A percentile compares a stretch with the other conserved stretches of the same genome.
Evolutionary conservation across 1,140 invertebrate species (phyloP).

Genomic region (Ips typographus): DNA sequence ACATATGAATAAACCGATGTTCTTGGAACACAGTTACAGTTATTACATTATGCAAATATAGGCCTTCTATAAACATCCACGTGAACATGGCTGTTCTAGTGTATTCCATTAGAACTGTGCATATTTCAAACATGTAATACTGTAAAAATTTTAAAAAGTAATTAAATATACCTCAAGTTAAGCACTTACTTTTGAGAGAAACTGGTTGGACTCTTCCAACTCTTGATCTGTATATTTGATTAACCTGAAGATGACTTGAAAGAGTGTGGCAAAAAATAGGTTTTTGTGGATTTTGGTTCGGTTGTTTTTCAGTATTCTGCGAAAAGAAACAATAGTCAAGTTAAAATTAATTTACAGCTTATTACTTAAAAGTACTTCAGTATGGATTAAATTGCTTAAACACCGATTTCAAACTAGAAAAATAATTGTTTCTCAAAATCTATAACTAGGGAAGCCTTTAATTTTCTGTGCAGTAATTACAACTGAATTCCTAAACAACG

Average conservation of each 20-base stretch:
- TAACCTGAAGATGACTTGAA: slow-evolving; percentile 81
- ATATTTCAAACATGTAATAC: slow-evolving; percentile 77
- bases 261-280: slow-evolving; percentile 81
- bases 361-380: neutral
- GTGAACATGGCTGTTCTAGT: slow-evolving; percentile 87
- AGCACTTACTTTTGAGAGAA: slow-evolving; percentile 12
- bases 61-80: slow-evolving; percentile 94
- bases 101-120: slow-evolving; percentile 82
- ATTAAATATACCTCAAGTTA: neutral
- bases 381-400: neutral
- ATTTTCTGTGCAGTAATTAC: too few relatives aligned
- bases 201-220: slow-evolving; percentile 16
- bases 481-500: too few relatives aligned
- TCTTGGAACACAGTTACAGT: slow-evolving; percentile 82
- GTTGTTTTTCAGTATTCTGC: slow-evolving; percentile 80
- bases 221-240: slow-evolving; percentile 81
- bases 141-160: slow-evolving; percentile 53
- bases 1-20: slow-evolving; percentile 68
- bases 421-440: too few relatives aligned
- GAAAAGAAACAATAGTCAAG: slow-evolving; percentile 36
- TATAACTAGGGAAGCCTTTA: too few relatives aligned
- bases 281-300: slow-evolving; percentile 87
- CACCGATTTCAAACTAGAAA: too few relatives aligned
- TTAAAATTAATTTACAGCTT: neutral
- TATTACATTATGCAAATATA: slow-evolving; percentile 84